Evolutionary conservation across 2,888 invertebrate genomes (phyloP).

Genomic region (Papilio gigon): DNA sequence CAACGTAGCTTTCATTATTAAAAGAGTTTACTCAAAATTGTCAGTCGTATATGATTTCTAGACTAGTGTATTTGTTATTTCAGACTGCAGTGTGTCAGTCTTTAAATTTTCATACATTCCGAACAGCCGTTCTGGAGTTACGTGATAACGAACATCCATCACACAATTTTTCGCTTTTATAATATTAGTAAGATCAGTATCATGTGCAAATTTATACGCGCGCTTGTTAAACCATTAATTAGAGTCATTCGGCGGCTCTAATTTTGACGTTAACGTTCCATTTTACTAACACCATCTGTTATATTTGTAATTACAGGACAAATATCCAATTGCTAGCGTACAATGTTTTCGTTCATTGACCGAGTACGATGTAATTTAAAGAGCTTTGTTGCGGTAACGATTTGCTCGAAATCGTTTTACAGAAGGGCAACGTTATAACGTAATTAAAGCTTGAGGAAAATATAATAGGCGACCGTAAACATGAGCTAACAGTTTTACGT

Average conservation of each 20-base stretch:
- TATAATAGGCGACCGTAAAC: slow-evolving; percentile 4
- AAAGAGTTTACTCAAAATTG: slow-evolving; percentile 32
- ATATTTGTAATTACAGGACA: slow-evolving; percentile 54
- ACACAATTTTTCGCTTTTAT: too few species aligned
- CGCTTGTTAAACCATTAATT: slow-evolving; percentile 47
- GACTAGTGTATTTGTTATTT: too few species aligned
- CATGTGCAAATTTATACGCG: slow-evolving; percentile 42
- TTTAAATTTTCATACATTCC: too few species aligned
- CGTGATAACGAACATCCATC: too few species aligned
- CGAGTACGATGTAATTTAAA: slow-evolving; percentile 64
- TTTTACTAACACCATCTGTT: slow-evolving; percentile 54
- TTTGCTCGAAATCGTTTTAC: slow-evolving; percentile 45
- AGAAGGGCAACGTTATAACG: slow-evolving; percentile 23
- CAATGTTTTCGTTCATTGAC: slow-evolving; percentile 69
- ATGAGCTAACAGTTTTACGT: slow-evolving; percentile 27
- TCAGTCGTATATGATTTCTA: too few species aligned
- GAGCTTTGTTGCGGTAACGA: slow-evolving; percentile 49
- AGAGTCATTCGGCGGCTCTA: slow-evolving; percentile 53
- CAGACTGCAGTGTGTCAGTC: too few species aligned
- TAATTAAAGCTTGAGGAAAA: slow-evolving; percentile 31
- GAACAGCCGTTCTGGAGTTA: too few species aligned
- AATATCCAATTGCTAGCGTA: slow-evolving; percentile 48
- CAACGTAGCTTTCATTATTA: background rate
- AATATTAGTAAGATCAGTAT: too few species aligned
- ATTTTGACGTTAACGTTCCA: slow-evolving; percentile 58